phyloP scores from a whole-genome alignment of 2,888 invertebrate species.

The Salpingus planirostris region DNA sequence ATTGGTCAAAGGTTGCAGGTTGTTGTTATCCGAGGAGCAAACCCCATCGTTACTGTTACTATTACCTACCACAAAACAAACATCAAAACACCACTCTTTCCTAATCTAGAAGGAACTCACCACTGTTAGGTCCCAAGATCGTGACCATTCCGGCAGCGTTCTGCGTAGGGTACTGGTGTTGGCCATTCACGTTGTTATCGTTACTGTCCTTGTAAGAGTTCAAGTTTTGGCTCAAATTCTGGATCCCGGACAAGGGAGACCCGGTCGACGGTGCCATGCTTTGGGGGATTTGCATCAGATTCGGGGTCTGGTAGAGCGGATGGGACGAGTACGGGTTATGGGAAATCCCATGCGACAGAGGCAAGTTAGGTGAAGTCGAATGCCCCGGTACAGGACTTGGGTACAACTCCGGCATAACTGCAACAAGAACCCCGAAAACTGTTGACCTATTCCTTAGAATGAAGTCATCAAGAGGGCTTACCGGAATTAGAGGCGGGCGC shows the following conservation, averaged over 20 bases:
- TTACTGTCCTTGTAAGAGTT: constrained; percentile 29
- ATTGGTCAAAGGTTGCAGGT: constrained; percentile 36
- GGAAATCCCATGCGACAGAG: constrained; percentile 28
- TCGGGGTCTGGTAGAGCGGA: constrained; percentile 42
- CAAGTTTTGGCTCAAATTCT: constrained; percentile 9
- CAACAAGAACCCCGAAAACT: constrained; percentile 14
- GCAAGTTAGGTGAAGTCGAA: constrained; percentile 38
- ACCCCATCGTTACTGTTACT: constrained; percentile 34
- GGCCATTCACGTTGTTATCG: constrained; percentile 22
- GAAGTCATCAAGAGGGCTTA: constrained; percentile 6
- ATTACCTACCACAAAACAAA: constrained; percentile 25
- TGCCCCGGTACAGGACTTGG: constrained; percentile 36
- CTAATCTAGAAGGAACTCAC: constrained; percentile 23
- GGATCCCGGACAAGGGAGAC: constrained; percentile 36
- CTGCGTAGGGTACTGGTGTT: too few relatives aligned
- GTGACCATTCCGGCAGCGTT: constrained; percentile 41
- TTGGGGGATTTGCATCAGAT: constrained; percentile 42
- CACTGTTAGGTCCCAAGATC: constrained; percentile 44
- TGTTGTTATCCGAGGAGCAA: constrained; percentile 35
- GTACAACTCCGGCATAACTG: constrained; percentile 30
- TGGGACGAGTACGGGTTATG: constrained; percentile 34
- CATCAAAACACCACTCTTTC: neutral
- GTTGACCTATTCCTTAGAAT: neutral
- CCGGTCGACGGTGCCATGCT: constrained; percentile 26
- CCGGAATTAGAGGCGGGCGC: constrained; percentile 29